Conservation (phyloP, 2,797 vertebrate genomes). For the Pitangus sulphuratus region DNA sequence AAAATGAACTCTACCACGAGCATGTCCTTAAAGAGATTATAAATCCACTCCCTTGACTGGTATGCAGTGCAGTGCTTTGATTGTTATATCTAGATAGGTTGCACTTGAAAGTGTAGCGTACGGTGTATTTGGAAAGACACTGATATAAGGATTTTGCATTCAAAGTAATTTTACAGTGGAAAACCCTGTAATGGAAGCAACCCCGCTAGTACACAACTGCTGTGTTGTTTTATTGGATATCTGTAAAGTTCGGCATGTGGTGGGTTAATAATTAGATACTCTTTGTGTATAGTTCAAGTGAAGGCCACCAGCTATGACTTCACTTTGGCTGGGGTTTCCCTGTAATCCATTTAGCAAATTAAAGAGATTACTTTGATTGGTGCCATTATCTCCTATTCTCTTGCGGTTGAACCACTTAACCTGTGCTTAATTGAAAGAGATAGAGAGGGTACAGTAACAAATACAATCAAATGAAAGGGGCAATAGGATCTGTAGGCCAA, state of each 20-base stretch:
- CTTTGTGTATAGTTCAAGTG: conserved; percentile 83
- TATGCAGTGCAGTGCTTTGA: conserved; percentile 42
- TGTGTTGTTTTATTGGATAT: conserved; percentile 26
- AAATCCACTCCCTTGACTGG: conserved; percentile 71
- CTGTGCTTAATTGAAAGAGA: conserved; percentile 91
- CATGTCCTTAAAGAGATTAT: conserved; percentile 73
- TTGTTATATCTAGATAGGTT: conserved; percentile 50
- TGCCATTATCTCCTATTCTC: conserved; percentile 88
- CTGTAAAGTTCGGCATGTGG: conserved; percentile 72
- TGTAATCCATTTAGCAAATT: conserved; percentile 90
- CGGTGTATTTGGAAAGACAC: conserved; percentile 12
- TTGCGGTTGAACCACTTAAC: conserved; percentile 88
- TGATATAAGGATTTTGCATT: not conserved
- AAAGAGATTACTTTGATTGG: conserved; percentile 88
- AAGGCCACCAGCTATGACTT: conserved; percentile 87
- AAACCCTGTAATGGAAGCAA: not conserved
- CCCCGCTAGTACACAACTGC: not conserved
- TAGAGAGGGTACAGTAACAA: conserved; percentile 87
- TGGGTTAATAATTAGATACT: conserved; percentile 85
- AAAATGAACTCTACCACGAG: conserved; percentile 71
- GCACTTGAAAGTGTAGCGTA: conserved; percentile 6
- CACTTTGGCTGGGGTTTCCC: conserved; percentile 87
- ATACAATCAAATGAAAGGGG: conserved; percentile 87
- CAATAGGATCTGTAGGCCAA: conserved; percentile 85
- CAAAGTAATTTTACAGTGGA: conserved; percentile 17